Conservation (phyloP, 2,113 vertebrate species). For the Aspidoscelis tigris region DNA sequence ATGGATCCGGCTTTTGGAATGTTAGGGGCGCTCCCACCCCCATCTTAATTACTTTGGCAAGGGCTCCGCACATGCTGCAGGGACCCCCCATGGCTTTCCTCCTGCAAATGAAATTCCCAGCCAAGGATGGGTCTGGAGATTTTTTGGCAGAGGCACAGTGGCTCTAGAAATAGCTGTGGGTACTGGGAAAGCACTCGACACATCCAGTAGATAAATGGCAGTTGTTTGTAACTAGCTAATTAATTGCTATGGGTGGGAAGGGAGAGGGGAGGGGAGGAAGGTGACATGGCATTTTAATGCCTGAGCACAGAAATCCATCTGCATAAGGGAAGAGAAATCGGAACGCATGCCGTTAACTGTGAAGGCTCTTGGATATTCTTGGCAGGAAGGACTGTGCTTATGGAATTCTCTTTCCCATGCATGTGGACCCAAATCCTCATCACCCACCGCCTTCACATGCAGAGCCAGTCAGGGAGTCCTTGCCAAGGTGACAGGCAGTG, state of each 20-base stretch:
- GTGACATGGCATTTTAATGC: slow-evolving; percentile 28
- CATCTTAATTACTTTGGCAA: slow-evolving; percentile 59
- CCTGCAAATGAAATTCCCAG: slow-evolving; percentile 39
- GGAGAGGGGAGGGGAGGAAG: fast-evolving
- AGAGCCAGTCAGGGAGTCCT: neutral
- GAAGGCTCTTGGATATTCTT: too few species aligned
- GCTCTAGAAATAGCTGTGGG: slow-evolving; percentile 26
- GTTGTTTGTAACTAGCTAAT: slow-evolving; percentile 53
- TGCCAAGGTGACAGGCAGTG: neutral
- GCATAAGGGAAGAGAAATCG: neutral
- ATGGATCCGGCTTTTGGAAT: neutral
- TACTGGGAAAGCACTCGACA: slow-evolving; percentile 32
- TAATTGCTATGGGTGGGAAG: slow-evolving; percentile 45
- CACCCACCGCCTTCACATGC: too few species aligned
- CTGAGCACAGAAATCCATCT: neutral
- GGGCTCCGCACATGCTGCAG: slow-evolving; percentile 20
- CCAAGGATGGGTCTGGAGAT: slow-evolving; percentile 46
- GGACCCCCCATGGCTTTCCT: slow-evolving; percentile 14
- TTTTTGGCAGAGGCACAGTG: slow-evolving; percentile 48
- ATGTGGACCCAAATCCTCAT: too few species aligned
- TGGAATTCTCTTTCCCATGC: neutral
- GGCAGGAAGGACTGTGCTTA: neutral
- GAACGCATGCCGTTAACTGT: neutral
- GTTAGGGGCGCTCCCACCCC: slow-evolving; percentile 51
- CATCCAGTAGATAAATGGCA: slow-evolving; percentile 53